Evolutionary conservation across 2,113 vertebrate species (phyloP).

Genomic region (Crotalus tigris): DNA sequence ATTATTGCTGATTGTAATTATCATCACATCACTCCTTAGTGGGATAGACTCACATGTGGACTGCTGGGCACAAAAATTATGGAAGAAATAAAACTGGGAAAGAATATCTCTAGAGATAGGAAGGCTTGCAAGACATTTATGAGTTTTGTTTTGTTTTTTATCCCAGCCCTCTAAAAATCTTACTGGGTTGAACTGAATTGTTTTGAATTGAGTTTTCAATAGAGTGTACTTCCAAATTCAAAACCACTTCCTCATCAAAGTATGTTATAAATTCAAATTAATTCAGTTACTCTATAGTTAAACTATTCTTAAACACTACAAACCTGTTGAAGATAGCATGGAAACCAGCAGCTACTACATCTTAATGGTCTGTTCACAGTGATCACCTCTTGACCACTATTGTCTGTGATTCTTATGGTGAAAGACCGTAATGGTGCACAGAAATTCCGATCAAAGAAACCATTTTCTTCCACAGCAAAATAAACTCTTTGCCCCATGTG

Average conservation of each 20-base stretch:
- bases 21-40: not conserved
- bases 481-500: conserved; percentile 89
- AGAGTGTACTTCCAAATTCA: not conserved
- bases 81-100: not conserved
- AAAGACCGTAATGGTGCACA: conserved; percentile 88
- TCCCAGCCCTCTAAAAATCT: not conserved
- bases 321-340: conserved; percentile 94
- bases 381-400: conserved; percentile 83
- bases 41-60: not conserved
- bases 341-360: conserved; percentile 92
- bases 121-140: not conserved
- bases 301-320: conserved; percentile 25
- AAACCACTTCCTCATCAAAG: not conserved
- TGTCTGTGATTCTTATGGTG: conserved; percentile 85
- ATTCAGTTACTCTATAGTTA: not conserved
- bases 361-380: conserved; percentile 84
- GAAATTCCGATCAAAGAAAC: conserved; percentile 86
- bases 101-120: not conserved
- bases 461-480: conserved; percentile 92
- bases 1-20: not conserved
- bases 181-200: not conserved
- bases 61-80: not conserved
- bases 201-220: not conserved
- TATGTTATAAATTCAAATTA: not conserved
- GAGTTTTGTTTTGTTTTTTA: not conserved